phyloP scores from a whole-genome alignment of 2,888 invertebrate genomes.

The Erebia aethiops region DNA sequence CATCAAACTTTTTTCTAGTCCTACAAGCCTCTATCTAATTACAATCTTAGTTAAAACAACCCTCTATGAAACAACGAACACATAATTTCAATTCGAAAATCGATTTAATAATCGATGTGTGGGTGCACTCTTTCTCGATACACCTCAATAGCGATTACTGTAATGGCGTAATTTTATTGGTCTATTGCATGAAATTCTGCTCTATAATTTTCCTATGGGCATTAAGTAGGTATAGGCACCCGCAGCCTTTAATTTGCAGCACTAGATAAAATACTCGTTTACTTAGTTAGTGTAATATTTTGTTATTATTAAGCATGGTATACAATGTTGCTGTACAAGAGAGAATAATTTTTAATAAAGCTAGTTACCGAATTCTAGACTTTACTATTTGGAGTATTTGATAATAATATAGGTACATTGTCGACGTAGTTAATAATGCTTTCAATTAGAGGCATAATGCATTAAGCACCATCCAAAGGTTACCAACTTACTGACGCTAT shows the following conservation, averaged over 20 bases:
- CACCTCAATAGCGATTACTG: slow-evolving; percentile 45
- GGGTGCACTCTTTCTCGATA: slow-evolving; percentile 20
- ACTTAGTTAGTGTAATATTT: slow-evolving; percentile 29
- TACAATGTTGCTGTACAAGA: not conserved
- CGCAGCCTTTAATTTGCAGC: slow-evolving; percentile 39
- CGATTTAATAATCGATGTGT: slow-evolving; percentile 30
- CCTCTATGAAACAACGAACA: not conserved
- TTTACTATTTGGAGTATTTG: too few species aligned
- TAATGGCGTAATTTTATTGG: slow-evolving; percentile 53
- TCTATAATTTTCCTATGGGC: slow-evolving; percentile 48
- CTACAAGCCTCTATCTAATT: not conserved
- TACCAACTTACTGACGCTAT: too few species aligned
- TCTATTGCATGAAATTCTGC: slow-evolving; percentile 43
- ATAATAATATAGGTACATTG: too few species aligned
- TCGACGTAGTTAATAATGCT: too few species aligned
- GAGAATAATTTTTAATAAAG: too few species aligned
- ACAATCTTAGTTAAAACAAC: slow-evolving; percentile 9
- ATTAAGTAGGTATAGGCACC: slow-evolving; percentile 13
- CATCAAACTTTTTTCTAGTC: not conserved
- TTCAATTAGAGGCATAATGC: too few species aligned
- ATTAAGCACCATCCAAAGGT: too few species aligned
- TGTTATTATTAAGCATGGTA: not conserved
- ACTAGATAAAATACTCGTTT: slow-evolving; percentile 31
- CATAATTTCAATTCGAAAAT: slow-evolving; percentile 33
- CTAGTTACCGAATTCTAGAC: too few species aligned